Conservation (phyloP, 37 sponge, comb jelly and placozoan genomes). For the Halichondria panicea region DNA sequence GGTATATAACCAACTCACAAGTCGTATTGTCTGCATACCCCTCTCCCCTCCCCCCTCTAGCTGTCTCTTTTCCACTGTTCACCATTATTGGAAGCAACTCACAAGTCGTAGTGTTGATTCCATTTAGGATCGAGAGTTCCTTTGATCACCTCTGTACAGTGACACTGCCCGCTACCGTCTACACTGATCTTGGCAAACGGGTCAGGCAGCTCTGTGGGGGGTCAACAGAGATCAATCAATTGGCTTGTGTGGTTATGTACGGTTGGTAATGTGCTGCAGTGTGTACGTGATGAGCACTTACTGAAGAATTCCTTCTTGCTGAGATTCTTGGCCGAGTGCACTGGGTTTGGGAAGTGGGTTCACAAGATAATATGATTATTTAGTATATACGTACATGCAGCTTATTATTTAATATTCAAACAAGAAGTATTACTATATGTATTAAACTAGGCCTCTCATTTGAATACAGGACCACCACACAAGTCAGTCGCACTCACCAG, state of each 20-base stretch:
- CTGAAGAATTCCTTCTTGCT: slow-evolving; percentile 91
- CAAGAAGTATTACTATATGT: background rate
- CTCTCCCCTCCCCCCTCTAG: background rate
- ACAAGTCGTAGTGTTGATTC: slow-evolving; percentile 96
- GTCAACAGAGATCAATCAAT: background rate
- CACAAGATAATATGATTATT: background rate
- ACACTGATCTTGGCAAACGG: slow-evolving; percentile 94
- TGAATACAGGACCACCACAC: background rate
- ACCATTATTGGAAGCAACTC: too few relatives aligned
- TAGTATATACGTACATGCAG: background rate
- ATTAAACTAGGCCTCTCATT: background rate
- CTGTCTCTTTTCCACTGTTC: too few relatives aligned
- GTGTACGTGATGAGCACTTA: slow-evolving; percentile 40
- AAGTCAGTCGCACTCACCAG: slow-evolving; percentile 34
- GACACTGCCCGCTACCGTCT: slow-evolving; percentile 92
- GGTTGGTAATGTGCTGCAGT: background rate
- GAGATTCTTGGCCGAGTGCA: slow-evolving; percentile 89
- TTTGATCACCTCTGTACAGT: slow-evolving; percentile 81
- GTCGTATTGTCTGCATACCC: too few relatives aligned
- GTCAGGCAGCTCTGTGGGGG: slow-evolving; percentile 78
- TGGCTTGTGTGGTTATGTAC: background rate
- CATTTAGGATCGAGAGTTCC: slow-evolving; percentile 91
- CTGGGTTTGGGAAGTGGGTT: slow-evolving; percentile 33
- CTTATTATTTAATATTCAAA: background rate
- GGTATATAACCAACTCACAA: too few relatives aligned